Base-by-base conservation (phyloP, 2,888 invertebrate species). In the Dolichopus griseipennis region DNA sequence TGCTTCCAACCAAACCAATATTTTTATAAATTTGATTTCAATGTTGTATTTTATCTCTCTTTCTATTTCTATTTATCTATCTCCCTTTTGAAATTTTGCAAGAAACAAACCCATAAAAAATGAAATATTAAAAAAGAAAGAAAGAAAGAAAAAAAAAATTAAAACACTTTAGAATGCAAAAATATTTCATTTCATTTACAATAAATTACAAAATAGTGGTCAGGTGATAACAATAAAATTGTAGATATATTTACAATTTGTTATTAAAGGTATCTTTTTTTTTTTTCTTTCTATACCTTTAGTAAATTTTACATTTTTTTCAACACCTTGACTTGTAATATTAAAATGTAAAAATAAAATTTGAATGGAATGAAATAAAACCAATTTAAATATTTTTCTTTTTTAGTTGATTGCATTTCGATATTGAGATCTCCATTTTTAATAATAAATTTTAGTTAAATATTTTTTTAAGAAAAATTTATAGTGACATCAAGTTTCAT, bases 171-270 rank as follows among this genome's bases (percentile, higher is more conserved):
- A 15, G n/a, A 52, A 52, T 52, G 52, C 52, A 52, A 52, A 52
- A 52, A 52, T 52, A 52, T 52, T 52, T 52, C 52, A 52, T 52
- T 52, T 52, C 52, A 52, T 52, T 52, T 52, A 52, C 52, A 52
- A 52, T 52, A 52, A 52, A 52, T 52, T 52, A 52, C 2, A 52
- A 52, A 52, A 52, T 52, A 15, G 52, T 52, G 52, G 52, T 52
- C 52, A 52, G 52, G 52, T 52, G 52, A 52, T 52, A 52, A 52
- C 52, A 52, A n/a, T 52, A 52, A 52, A 52, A 52, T 4, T 27
- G 27, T 27, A 27, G 27, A 27, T 27, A 27, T 27, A 27, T 27
- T 27, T 27, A 27, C 27, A 27, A 27, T 27, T 27, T 27, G 27
- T 27, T 27, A 27, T 27, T 27, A 52, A 15, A 18, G 15, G 2